These are phyloP conservation scores for Genyomyrus donnyi DNA, from an alignment of 2,113 vertebrate species.

Conservation along the genomic window DNA sequence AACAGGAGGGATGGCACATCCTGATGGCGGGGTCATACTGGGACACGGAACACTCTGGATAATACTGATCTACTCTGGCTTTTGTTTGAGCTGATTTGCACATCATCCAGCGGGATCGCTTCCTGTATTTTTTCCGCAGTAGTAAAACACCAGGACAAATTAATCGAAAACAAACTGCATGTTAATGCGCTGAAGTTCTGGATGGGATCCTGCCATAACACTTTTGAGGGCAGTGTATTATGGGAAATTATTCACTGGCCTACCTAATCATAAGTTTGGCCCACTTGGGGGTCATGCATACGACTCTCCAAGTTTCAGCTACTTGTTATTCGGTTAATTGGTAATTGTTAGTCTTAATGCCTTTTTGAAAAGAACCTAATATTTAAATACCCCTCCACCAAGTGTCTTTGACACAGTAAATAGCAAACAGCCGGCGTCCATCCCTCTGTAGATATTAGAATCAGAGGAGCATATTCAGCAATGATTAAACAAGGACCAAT, in stretches of 20 bases:
- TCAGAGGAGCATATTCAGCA: slow-evolving; percentile 32
- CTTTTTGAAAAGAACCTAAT: neutral
- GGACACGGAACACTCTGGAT: neutral
- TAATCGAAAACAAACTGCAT: neutral
- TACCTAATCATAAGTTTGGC: neutral
- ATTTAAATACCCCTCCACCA: neutral
- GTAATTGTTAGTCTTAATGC: neutral
- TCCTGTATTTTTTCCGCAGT: neutral
- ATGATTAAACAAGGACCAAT: slow-evolving; percentile 28
- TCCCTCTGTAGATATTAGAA: neutral
- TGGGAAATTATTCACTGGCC: neutral
- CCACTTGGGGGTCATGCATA: neutral
- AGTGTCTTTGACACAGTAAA: neutral
- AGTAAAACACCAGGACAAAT: neutral
- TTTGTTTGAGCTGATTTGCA: neutral
- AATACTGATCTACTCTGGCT: neutral
- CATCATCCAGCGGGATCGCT: neutral
- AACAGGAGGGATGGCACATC: neutral
- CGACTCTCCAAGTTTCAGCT: neutral
- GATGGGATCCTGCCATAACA: neutral
- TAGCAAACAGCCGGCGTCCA: slow-evolving; percentile 17
- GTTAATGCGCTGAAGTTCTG: neutral
- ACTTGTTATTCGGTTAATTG: neutral
- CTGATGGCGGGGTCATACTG: neutral
- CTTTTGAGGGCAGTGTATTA: neutral